Base-by-base conservation (phyloP, 2,888 invertebrate genomes). In the Nasonia oneida region DNA sequence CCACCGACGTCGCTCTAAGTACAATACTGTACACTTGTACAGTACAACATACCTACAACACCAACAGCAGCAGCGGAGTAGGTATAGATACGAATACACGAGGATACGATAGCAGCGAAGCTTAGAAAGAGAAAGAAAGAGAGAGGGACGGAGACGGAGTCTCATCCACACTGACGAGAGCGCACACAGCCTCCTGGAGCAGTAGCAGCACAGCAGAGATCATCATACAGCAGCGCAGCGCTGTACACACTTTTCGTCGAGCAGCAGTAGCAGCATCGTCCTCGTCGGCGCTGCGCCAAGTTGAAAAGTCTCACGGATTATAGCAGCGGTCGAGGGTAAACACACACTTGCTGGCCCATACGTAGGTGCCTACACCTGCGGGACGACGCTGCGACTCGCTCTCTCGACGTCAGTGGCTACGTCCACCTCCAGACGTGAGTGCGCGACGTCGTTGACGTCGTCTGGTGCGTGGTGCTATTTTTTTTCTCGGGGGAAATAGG, bases 341-440 rank as follows among this genome's bases (percentile, higher is more conserved):
- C 83, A 78, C 57, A 71, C 76, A 79, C 71, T 76, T 76, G 82
- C 76, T 76, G 57, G n/a, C 57, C 15, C n/a, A 61, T 61, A 61
- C 57, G 57, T 61, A 23, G 57, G n/a, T 61, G 57, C 18, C n/a
- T 61, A 61, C 18, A 61, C n/a, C 57, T 61, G 57, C 57, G 57
- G n/a, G 57, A 61, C 53, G 47, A 50, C 42, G 75, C 29, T 47
- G 75, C n/a, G 33, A 29, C 33, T 61, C 23, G 53, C 53, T 53
- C 5, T 15, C 53, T 29, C 77, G 64, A 80, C 86, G 83, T 79
- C 67, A 75, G 53, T 47, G 73, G 42, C 42, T 6, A 42, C 42
- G 39, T 23, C 47, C 47, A 42, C n/a, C 47, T 42, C 53, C 81
- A 15, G 57, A n/a, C 57, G n/a, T 61, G 57, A 61, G 8, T 61